These are phyloP conservation scores for Dermochelys coriacea DNA, from an alignment of 2,797 vertebrate genomes.

Conservation along the genomic window DNA sequence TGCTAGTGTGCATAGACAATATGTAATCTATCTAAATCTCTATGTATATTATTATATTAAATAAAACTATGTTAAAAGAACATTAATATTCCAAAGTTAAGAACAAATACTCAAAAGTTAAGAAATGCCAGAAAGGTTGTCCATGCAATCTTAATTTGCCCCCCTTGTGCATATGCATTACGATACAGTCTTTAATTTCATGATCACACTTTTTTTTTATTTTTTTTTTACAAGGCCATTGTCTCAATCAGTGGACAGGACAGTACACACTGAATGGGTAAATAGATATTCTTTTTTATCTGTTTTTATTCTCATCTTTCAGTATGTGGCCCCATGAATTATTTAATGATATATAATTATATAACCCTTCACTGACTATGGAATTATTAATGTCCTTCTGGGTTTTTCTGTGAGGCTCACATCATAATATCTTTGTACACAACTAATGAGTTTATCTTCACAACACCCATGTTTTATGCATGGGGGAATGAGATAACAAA, in stretches of 20 bases:
- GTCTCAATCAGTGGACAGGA: background rate
- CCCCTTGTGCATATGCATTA: background rate
- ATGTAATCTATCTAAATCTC: background rate
- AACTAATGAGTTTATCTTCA: background rate
- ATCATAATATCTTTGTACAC: background rate
- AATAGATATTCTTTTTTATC: background rate
- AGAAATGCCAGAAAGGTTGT: background rate
- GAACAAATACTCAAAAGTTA: background rate
- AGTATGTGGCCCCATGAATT: fast-evolving
- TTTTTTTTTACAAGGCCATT: background rate
- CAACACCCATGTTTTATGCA: background rate
- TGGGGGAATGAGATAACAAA: background rate
- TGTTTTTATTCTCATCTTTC: background rate
- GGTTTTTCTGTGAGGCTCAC: fast-evolving
- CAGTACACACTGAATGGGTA: background rate
- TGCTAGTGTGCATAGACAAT: background rate
- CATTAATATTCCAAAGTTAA: background rate
- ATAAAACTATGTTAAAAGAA: background rate
- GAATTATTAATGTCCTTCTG: background rate
- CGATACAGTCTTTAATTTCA: background rate
- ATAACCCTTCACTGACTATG: background rate
- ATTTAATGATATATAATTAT: background rate
- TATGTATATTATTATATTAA: background rate
- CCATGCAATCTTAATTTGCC: background rate
- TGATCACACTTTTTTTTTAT: background rate